Percentiles rank a stretch among this genome's conserved stretches.
Evolutionary conservation across 1,140 invertebrate genomes (phyloP).

Genomic region (Phortica variegata): DNA sequence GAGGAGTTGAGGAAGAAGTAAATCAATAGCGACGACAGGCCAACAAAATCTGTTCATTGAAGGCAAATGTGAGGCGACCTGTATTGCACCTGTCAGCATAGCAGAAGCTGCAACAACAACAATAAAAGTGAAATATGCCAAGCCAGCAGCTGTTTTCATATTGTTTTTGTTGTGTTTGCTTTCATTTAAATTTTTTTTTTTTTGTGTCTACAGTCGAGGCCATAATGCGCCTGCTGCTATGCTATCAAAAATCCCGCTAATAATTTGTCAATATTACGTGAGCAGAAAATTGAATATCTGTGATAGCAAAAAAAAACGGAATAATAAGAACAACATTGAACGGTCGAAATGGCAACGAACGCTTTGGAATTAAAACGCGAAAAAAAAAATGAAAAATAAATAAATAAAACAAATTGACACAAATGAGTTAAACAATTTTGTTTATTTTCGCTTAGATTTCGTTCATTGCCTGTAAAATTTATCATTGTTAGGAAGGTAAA

Average conservation of each 20-base stretch:
- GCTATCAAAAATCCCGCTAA: slow-evolving; percentile 51
- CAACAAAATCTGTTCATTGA: slow-evolving; percentile 29
- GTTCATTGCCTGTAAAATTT: too few relatives aligned
- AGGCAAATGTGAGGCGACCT: slow-evolving; percentile 30
- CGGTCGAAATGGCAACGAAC: background rate
- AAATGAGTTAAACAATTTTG: slow-evolving; percentile 44
- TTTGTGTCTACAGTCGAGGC: slow-evolving; percentile 3
- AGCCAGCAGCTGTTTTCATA: slow-evolving; percentile 26
- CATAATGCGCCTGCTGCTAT: slow-evolving; percentile 1
- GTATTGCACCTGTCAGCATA: slow-evolving; percentile 32
- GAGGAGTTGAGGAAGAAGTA: too few relatives aligned
- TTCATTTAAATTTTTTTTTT: too few relatives aligned
- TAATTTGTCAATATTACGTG: slow-evolving; percentile 57
- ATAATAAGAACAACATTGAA: background rate
- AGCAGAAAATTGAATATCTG: slow-evolving; percentile 52
- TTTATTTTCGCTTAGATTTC: slow-evolving; percentile 22
- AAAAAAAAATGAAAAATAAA: slow-evolving; percentile 6
- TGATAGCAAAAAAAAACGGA: slow-evolving; percentile 5
- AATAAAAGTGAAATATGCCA: slow-evolving; percentile 20
- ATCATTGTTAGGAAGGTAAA: slow-evolving; percentile 46
- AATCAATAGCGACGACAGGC: too few relatives aligned
- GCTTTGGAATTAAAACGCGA: slow-evolving; percentile 3
- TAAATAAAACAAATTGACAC: slow-evolving; percentile 53
- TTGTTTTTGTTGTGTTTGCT: slow-evolving; percentile 2
- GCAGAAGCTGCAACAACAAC: slow-evolving; percentile 9